A percentile compares a stretch with the other conserved stretches of the same genome.
These are phyloP conservation scores for Sorex araneus DNA, from an alignment of 2,113 vertebrate species.

Conservation along the genomic window DNA sequence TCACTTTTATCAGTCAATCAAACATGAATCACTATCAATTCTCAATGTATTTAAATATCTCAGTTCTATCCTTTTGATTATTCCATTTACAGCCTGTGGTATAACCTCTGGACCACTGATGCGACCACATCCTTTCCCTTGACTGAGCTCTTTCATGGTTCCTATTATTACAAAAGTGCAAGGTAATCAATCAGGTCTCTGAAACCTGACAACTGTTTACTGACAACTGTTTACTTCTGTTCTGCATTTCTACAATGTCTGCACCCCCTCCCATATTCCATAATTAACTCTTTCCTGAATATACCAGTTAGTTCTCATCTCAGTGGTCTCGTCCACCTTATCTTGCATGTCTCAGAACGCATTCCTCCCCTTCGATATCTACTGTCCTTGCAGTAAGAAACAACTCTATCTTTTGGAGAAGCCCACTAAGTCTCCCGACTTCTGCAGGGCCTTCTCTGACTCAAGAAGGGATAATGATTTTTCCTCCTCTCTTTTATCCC, in stretches of 20 bases:
- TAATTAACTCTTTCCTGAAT: background rate
- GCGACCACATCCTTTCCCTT: background rate
- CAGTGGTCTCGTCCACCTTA: background rate
- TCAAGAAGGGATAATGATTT: background rate
- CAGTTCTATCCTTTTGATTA: background rate
- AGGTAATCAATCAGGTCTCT: background rate
- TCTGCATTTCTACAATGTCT: background rate
- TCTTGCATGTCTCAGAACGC: background rate
- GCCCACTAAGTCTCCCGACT: background rate
- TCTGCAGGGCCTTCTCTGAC: background rate
- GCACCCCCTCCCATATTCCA: background rate
- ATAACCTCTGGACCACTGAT: background rate
- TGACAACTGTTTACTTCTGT: background rate
- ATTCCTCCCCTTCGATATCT: background rate
- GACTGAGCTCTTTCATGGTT: background rate
- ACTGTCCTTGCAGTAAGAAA: background rate
- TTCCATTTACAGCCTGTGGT: background rate
- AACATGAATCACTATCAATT: constrained; percentile 32
- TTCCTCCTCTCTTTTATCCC: background rate
- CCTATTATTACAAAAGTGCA: background rate
- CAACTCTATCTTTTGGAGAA: background rate
- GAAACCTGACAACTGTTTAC: background rate
- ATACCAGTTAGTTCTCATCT: background rate
- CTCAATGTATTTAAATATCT: background rate
- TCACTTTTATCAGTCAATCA: constrained; percentile 30